Evolutionary conservation across 2,888 invertebrate genomes (phyloP).

Genomic region (Amphipoea lucens): DNA sequence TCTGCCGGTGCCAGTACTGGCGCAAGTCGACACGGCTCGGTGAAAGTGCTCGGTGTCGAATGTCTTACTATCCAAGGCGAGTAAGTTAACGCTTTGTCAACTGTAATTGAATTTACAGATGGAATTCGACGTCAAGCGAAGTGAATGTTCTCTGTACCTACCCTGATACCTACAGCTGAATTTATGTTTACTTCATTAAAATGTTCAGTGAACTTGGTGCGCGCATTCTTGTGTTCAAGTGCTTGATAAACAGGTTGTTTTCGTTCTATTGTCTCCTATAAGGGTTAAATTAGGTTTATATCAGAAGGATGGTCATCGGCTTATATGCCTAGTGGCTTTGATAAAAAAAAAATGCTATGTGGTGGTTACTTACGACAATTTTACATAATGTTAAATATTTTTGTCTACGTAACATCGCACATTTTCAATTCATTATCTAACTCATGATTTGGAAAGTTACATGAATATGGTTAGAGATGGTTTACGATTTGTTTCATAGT

Average conservation of each 20-base stretch:
- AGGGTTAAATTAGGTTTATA: neutral
- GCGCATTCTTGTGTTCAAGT: slow-evolving; percentile 23
- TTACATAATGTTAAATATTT: neutral
- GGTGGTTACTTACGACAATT: neutral
- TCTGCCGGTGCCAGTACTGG: slow-evolving; percentile 37
- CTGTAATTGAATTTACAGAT: slow-evolving; percentile 77
- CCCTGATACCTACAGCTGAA: slow-evolving; percentile 28
- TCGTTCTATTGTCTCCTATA: neutral
- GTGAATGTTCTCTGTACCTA: slow-evolving; percentile 55
- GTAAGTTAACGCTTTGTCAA: slow-evolving; percentile 78
- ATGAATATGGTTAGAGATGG: slow-evolving; percentile 13
- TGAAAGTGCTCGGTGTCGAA: slow-evolving; percentile 82
- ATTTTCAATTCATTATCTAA: slow-evolving; percentile 5
- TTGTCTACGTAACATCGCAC: slow-evolving; percentile 9
- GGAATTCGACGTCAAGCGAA: slow-evolving; percentile 63
- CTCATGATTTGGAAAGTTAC: slow-evolving; percentile 21
- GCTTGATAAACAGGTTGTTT: slow-evolving; percentile 16
- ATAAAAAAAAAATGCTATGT: too few species aligned
- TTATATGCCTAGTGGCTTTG: too few species aligned
- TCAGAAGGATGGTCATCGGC: neutral
- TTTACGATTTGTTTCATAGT: slow-evolving; percentile 40
- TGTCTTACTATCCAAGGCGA: slow-evolving; percentile 76
- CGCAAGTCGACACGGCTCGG: slow-evolving; percentile 62
- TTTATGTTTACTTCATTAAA: slow-evolving; percentile 55
- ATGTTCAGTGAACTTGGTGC: slow-evolving; percentile 45